Evolutionary conservation across 1,140 invertebrate species (phyloP).

Genomic region (Acyrthosiphon pisum): DNA sequence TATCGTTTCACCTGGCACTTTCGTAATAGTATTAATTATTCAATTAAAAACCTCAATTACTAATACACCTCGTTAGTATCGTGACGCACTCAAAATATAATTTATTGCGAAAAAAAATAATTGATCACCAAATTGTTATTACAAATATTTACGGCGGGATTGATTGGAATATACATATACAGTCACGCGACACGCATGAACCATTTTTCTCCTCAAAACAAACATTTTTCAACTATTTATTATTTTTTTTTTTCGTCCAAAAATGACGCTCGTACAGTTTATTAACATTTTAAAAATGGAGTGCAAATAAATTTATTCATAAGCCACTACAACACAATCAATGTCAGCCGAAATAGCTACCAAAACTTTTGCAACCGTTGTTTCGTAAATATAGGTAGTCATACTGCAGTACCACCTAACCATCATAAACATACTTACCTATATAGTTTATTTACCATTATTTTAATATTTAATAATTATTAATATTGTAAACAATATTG

Average conservation of each 20-base stretch:
- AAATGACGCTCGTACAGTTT: not conserved
- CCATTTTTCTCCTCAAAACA: not conserved
- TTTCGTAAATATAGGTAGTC: not conserved
- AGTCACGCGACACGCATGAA: not conserved
- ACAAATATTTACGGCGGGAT: not conserved
- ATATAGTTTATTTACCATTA: not conserved
- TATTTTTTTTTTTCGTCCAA: not conserved
- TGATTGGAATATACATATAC: not conserved
- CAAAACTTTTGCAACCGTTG: not conserved
- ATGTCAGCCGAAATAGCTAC: not conserved
- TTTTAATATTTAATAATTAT: not conserved
- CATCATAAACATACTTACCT: not conserved
- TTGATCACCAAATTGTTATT: not conserved
- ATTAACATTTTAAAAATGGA: not conserved
- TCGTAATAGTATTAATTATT: not conserved
- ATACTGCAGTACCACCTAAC: too few relatives aligned
- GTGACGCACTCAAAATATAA: not conserved
- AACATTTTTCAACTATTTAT: not conserved
- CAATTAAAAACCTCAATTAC: conserved; percentile 27
- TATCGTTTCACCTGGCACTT: not conserved
- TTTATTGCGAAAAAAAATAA: not conserved
- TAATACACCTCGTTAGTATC: not conserved
- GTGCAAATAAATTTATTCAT: conserved; percentile 7
- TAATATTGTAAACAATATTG: not conserved
- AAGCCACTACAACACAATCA: not conserved